Evolutionary conservation across 2,113 vertebrate genomes (phyloP), one percentile per base, ranked within the genome.

Genomic region (Panurus biarmicus): DNA sequence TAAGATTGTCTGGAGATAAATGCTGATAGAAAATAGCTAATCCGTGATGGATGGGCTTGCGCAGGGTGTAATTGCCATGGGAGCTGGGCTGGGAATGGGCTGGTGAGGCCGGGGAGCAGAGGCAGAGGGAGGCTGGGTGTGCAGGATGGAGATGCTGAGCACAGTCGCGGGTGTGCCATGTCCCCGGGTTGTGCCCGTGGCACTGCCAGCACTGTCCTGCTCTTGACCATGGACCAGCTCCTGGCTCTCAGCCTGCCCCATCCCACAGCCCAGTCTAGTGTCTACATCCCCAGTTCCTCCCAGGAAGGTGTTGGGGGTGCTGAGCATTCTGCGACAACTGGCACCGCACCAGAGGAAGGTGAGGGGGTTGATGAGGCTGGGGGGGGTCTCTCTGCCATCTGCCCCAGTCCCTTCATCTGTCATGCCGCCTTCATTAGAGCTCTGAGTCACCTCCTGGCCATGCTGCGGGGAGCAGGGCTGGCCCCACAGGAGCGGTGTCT

Each of bases 11-110:
- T 82, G 82, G 56, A 91, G 95, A 93, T 94, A 94, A 95, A 90
- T 19, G 47, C 42, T 80, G 88, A 83, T 94, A 90, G 95, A 73
- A 95, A 96, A 96, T 88, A 90, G 51, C 92, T 96, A 96, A 95
- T 80, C 92, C 14, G 2, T 96, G 96, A 96, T 96, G 92, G 96
- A 96, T 96, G 92, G 72, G 50, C 44, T 6, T 7, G 78, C 69
- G 47, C 56, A 88, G 67, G 75, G 56, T 28, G 11, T 91, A 60
- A 94, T 42, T 87, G 87, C 81, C 25, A 10, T 7, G 70, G 48
- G 91, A 89, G 33, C 75, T 72, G n/a, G 13, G 48, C 65, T 60
- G 69, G 66, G 60, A 89, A 84, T 15, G 76, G 45, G 36, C 45
- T 9, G 17, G 28, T 1, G 20, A 53, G 51, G 69, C 54, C 45